Base-by-base conservation (phyloP, 2,888 invertebrate species). In the Tenthredo livida region DNA sequence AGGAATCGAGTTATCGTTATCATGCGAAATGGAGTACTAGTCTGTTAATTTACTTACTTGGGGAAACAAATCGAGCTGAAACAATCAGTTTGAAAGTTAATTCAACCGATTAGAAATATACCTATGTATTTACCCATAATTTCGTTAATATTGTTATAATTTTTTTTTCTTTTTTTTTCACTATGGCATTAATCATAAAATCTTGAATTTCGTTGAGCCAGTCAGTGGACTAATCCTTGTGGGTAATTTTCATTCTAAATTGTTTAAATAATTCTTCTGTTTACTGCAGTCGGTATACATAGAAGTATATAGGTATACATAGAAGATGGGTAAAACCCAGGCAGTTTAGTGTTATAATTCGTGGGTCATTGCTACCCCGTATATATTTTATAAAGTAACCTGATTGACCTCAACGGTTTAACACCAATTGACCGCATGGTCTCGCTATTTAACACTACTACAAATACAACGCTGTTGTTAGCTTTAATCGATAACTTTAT, bases 401-500 rank as follows among this genome's bases (percentile, higher is more conserved):
- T 87, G 89, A 89, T 89, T 89, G 89, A 90, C 89, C 90, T 85
- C 87, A 86, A 88, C 86, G 88, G 89, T 89, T 90, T 90, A 89
- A 90, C 90, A 89, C 87, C 90, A 89, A 90, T 90, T 90, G 89
- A 89, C 90, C 87, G 67, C 54, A 33, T 54, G 54, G 77, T 54
- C 58, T 58, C 50, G 47, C 47, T 47, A n/a, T 40, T 61, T 12
- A 61, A 21, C 12, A 25, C 37, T 21, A 40, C 21, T 61, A 80
- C 40, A 17, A 12, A 61, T 21, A 33, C 15, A 37, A 75, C 29
- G 50, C 77, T 29, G 54, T 54, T 61, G 61, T 80, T 61, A 15
- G 80, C 37, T 61, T 61, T 61, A 40, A 80, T 80, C 80, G 80
- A 80, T 80, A 61, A 80, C 40, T 61, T 80, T 61, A 80, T 77